Evolutionary conservation across 2,797 vertebrate species (phyloP), one percentile per base, ranked within the genome.

Genomic region (Ptychadena robeensis): DNA sequence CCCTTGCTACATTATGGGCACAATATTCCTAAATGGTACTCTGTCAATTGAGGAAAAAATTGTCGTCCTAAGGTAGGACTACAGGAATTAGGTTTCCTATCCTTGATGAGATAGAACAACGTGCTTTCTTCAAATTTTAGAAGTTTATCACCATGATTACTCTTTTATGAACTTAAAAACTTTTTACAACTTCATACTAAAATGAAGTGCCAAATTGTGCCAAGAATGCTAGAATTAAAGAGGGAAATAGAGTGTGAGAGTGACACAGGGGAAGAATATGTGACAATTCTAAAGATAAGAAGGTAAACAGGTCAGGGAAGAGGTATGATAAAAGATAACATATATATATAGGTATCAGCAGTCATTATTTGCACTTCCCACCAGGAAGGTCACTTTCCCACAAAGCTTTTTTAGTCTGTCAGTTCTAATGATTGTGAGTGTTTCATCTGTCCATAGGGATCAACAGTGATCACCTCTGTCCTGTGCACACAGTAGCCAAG

Each of bases 321-420:
- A 69, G 34, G 68, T 64, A 22, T 63, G 48, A 76, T 15, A 35
- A 35, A 35, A 69, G 32, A 59, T 68, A 76, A 75, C 32, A 69
- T n/a, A 59, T 25, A 61, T 12, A 6, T 61, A 53, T 27, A n/a
- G 67, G 44, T 11, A 35, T 71, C 7, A n/a, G 10, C 71, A 35
- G 35, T 18, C 28, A 80, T 48, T 80, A 69, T 80, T 80, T 80
- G 68, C 71, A 37, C 59, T 72, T 80, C 79, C 67, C 79, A 80
- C 76, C 64, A 68, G 28, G 66, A 53, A 68, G 31, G 37, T 63
- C 25, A 64, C 71, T 71, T 80, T 80, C 68, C 53, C 79, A 80
- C 53, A 80, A 72, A 68, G 57, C 15, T 79, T 10, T 31, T 4
- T 14, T 53, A 63, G 57, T 9, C 67, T 71, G 67, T 59, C 31